Conservation (phyloP, 2,797 vertebrate species). For the Poeciliopsis infans region DNA sequence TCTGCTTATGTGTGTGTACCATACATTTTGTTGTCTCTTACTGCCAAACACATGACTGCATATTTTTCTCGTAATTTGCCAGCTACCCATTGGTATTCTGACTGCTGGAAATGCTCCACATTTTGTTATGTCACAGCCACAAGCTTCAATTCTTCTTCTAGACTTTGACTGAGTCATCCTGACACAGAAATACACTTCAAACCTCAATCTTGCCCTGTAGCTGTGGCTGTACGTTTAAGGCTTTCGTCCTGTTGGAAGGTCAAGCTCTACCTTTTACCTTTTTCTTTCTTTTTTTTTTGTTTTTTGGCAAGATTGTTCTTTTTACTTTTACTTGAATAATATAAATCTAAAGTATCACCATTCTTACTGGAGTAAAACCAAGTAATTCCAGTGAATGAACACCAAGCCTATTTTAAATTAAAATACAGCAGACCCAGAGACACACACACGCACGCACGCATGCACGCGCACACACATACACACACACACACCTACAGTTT, state of each 20-base stretch:
- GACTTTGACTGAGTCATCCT: neutral
- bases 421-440: too few relatives aligned
- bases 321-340: neutral
- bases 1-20: neutral
- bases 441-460: too few relatives aligned
- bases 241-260: neutral
- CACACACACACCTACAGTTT: too few relatives aligned
- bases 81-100: neutral
- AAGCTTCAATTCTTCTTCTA: neutral
- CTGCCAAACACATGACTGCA: neutral
- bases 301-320: neutral
- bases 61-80: neutral
- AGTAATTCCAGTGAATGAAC: too few relatives aligned
- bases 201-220: neutral
- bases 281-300: neutral
- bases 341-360: neutral
- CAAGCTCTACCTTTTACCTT: neutral
- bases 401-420: too few relatives aligned
- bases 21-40: neutral
- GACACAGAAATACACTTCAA: neutral
- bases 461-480: too few relatives aligned
- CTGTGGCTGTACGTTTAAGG: neutral
- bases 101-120: neutral
- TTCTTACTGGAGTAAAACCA: too few relatives aligned
- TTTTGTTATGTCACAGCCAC: neutral